These are phyloP conservation scores for Pantherophis guttatus DNA, from an alignment of 2,113 vertebrate species.

Conservation along the genomic window DNA sequence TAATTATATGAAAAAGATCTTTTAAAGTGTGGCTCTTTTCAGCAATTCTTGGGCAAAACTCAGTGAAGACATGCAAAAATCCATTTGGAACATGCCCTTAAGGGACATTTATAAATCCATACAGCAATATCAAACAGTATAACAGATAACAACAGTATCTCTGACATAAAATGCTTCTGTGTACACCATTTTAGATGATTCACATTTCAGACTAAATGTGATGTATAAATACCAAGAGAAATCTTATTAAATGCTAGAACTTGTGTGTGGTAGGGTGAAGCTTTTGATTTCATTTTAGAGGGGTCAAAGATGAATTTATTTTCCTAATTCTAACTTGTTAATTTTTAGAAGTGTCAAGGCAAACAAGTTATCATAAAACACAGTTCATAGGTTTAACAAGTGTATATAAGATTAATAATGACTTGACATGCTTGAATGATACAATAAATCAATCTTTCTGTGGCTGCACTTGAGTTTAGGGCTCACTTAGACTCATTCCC, in stretches of 20 bases:
- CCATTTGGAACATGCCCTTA: background rate
- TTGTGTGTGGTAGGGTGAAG: background rate
- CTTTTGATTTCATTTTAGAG: background rate
- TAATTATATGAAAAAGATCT: background rate
- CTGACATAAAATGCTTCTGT: no score
- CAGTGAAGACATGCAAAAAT: background rate
- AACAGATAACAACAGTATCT: no score
- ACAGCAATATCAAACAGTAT: background rate
- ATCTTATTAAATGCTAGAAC: background rate
- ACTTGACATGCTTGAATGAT: background rate
- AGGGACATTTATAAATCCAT: background rate
- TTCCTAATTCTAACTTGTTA: background rate
- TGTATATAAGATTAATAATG: background rate
- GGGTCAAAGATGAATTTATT: background rate
- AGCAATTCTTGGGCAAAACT: background rate
- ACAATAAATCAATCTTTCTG: background rate
- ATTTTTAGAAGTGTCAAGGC: background rate
- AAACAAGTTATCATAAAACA: background rate
- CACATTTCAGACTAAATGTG: background rate
- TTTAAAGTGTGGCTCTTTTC: background rate
- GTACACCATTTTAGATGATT: background rate
- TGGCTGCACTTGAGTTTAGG: background rate
- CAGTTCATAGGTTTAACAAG: background rate
- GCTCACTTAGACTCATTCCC: background rate
- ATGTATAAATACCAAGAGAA: background rate